phyloP scores from a whole-genome alignment of 2,113 vertebrate genomes.

The Atherinomorus stipes region DNA sequence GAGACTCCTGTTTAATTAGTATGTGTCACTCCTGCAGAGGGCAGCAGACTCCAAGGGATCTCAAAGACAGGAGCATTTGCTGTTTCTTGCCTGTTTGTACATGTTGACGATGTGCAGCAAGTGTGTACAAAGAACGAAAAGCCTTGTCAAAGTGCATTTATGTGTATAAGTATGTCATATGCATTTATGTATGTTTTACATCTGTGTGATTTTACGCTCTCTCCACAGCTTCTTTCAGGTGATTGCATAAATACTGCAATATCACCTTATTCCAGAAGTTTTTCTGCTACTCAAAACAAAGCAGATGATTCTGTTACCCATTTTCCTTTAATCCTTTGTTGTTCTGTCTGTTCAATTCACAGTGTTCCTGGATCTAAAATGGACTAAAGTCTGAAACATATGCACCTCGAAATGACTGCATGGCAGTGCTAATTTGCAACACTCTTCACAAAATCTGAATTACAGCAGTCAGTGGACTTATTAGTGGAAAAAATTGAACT shows the following conservation, averaged over 20 bases:
- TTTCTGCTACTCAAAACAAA: conserved; percentile 52
- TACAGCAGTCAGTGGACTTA: background rate
- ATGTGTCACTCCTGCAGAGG: conserved; percentile 66
- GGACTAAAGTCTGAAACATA: conserved; percentile 72
- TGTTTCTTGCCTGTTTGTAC: background rate
- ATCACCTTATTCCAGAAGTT: conserved; percentile 57
- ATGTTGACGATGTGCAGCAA: background rate
- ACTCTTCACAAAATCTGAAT: conserved; percentile 13
- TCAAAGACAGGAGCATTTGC: background rate
- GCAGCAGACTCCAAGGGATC: conserved; percentile 63
- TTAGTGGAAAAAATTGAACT: background rate
- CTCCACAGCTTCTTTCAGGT: conserved; percentile 40
- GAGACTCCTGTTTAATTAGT: too few relatives aligned
- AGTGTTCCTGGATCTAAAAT: conserved; percentile 45
- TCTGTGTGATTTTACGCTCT: conserved; percentile 40
- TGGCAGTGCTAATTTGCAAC: conserved; percentile 77
- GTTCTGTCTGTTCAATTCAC: conserved; percentile 30
- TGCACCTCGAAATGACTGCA: conserved; percentile 71
- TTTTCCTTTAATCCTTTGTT: conserved; percentile 39
- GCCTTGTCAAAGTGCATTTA: conserved; percentile 21
- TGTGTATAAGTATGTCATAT: too few relatives aligned
- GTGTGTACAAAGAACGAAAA: background rate
- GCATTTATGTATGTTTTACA: conserved; percentile 31
- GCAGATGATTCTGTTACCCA: conserved; percentile 39
- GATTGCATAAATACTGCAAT: conserved; percentile 41